Evolutionary conservation across 2,113 vertebrate species (phyloP).

Genomic region (Psilopsiagon aurifrons): DNA sequence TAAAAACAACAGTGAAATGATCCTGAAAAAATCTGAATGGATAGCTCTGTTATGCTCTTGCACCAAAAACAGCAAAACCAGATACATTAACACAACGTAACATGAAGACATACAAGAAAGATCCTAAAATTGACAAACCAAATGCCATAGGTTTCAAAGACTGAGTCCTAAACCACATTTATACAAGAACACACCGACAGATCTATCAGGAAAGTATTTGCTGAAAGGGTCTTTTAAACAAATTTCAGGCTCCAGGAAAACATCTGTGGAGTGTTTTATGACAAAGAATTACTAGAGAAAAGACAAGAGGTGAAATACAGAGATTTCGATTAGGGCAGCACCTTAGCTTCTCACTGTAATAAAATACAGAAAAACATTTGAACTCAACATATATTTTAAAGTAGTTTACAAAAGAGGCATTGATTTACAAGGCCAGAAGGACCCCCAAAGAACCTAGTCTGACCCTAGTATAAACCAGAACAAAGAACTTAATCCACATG

Average conservation of each 20-base stretch:
- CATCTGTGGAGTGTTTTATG: slow-evolving; percentile 8
- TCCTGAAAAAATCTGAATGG: neutral
- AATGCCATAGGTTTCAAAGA: neutral
- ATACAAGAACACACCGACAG: neutral
- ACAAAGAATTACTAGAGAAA: neutral
- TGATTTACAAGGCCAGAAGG: neutral
- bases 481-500: neutral
- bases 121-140: neutral
- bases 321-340: neutral
- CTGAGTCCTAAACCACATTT: neutral
- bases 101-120: neutral
- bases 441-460: neutral
- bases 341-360: neutral
- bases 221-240: slow-evolving; percentile 7
- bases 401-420: neutral
- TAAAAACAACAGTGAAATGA: neutral
- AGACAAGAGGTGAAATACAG: neutral
- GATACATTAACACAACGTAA: neutral
- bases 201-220: neutral
- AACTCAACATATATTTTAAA: neutral
- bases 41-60: neutral
- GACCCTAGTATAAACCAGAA: neutral
- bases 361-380: neutral
- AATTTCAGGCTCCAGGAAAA: slow-evolving; percentile 39
- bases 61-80: neutral